Evolutionary conservation across 2,113 vertebrate genomes (phyloP).

Genomic region (Perca schrenkii): DNA sequence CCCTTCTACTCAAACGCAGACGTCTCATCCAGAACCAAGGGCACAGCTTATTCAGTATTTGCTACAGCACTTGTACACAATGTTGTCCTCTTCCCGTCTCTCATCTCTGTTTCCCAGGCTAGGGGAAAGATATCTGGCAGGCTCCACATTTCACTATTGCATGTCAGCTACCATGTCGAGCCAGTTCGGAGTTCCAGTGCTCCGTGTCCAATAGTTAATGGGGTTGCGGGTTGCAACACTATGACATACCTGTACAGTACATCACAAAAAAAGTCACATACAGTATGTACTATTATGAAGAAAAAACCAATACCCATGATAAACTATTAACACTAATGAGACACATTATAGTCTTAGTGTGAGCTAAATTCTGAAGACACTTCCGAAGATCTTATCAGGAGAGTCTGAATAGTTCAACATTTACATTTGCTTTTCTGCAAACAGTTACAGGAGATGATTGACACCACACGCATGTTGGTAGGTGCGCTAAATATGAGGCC

Average conservation of each 20-base stretch:
- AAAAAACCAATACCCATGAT: neutral
- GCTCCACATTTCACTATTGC: slow-evolving; percentile 72
- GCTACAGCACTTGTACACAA: neutral
- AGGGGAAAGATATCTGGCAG: slow-evolving; percentile 61
- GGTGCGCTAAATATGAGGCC: neutral
- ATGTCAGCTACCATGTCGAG: slow-evolving; percentile 49
- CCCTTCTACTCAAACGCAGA: slow-evolving; percentile 35
- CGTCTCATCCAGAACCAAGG: slow-evolving; percentile 36
- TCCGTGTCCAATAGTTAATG: neutral
- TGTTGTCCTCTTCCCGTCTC: neutral
- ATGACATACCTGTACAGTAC: neutral
- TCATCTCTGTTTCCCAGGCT: slow-evolving; percentile 1
- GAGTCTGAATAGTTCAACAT: neutral
- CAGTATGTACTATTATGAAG: neutral
- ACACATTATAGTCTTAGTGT: neutral
- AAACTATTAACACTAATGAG: neutral
- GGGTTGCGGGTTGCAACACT: neutral
- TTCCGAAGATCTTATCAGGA: neutral
- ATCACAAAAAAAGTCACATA: neutral
- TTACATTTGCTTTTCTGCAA: neutral
- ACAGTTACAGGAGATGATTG: neutral
- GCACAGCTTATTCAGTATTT: slow-evolving; percentile 44
- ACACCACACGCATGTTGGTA: neutral
- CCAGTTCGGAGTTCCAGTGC: slow-evolving; percentile 16
- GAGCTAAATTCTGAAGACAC: neutral